These are phyloP conservation scores for Brachionus rotundiformis DNA, from an alignment of 1,140 invertebrate species.

Conservation along the genomic window DNA sequence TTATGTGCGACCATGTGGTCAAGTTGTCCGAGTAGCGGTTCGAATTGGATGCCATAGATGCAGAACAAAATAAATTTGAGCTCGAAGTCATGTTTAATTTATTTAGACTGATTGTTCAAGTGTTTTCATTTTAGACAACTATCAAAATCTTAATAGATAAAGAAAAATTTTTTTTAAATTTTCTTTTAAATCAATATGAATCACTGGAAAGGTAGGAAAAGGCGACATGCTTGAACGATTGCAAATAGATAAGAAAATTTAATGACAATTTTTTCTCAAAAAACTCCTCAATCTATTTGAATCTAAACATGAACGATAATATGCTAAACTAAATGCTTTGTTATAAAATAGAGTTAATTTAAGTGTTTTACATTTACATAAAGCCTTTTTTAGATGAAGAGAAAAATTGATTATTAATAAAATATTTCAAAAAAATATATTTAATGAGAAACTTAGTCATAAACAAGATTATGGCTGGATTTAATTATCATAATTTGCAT, in stretches of 20 bases:
- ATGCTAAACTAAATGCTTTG: not conserved
- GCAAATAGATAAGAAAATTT: too few species aligned
- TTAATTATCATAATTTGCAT: conserved; percentile 41
- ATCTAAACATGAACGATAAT: too few species aligned
- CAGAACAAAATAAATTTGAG: not conserved
- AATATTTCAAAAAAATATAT: conserved; percentile 8
- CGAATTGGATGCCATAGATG: not conserved
- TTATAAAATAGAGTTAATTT: conserved; percentile 1
- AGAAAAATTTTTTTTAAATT: not conserved
- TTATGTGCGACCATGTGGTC: conserved; percentile 26
- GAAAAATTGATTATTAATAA: conserved; percentile 43
- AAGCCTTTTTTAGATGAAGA: not conserved
- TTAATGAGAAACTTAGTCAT: conserved; percentile 39
- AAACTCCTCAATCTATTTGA: too few species aligned
- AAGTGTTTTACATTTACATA: not conserved
- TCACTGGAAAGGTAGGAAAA: not conserved
- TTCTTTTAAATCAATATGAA: not conserved
- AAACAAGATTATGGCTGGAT: conserved; percentile 9
- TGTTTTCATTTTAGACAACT: not conserved
- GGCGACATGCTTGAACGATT: not conserved
- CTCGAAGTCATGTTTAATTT: not conserved
- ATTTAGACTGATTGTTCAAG: not conserved
- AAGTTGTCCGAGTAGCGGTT: conserved; percentile 7
- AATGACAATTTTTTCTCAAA: too few species aligned
- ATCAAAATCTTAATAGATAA: conserved; percentile 7